Base-by-base conservation (phyloP, 2,797 vertebrate species). In the Netta rufina region DNA sequence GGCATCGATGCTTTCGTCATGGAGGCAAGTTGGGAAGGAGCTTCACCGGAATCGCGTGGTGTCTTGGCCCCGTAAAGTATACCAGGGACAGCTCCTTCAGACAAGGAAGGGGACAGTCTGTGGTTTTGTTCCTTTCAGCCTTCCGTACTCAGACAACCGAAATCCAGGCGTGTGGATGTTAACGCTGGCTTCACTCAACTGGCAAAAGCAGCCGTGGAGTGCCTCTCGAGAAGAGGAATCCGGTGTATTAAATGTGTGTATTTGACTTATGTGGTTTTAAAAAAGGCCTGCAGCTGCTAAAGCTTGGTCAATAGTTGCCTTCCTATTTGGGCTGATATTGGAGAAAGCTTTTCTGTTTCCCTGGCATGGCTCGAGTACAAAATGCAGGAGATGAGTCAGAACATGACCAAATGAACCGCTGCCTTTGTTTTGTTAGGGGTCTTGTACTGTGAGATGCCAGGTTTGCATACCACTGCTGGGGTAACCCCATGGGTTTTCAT, bases 401-500 rank as follows among this genome's bases (percentile, higher is more conserved):
- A 22, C 5, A 38, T 28, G 78, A 13, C 15, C 70, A n/a, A n/a
- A 66, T 32, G 85, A 92, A 75, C 75, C 74, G 49, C 57, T 47
- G 74, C 80, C n/a, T 75, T 54, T 41, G 51, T 65, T 33, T 71
- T 21, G 4, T 14, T 0, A 0, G n/a, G 22, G 41, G 30, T 45
- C 6, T 62, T 6, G n/a, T n/a, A 3, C 79, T 43, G 19, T 60
- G 57, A 21, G 56, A 0, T 0, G 33, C 54, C 0, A 0, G 25
- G 20, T 76, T 87, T 0, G 0, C 25, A 64, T 53, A 39, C 60
- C 20, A 0, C 17, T 72, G 39, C 87, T 61, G 74, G 60, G n/a
- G 27, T 32, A 39, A 38, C 61, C 66, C 25, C 1, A 1, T 17
- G 57, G 30, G 7, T 36, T 58, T 83, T 58, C 56, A 45, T 5